phyloP scores from a whole-genome alignment of 2,113 vertebrate genomes.

The Furnarius figulus region DNA sequence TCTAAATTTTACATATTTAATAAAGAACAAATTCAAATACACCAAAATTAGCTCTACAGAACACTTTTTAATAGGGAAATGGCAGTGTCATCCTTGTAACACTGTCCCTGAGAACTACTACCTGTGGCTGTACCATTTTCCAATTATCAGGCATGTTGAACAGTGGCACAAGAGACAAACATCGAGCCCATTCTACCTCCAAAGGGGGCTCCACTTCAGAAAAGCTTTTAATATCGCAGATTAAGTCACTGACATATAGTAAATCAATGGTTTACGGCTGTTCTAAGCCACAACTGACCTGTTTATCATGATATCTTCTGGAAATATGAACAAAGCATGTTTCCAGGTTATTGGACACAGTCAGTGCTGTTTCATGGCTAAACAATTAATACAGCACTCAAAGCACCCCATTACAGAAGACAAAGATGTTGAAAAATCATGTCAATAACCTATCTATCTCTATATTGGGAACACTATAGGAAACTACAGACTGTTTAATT shows the following conservation, averaged over 20 bases:
- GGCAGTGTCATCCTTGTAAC: not conserved
- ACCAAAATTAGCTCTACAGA: not conserved
- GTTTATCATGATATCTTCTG: not conserved
- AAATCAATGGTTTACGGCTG: not conserved
- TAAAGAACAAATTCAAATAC: not conserved
- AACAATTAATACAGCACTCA: not conserved
- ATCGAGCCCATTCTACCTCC: not conserved
- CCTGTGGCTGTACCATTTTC: not conserved
- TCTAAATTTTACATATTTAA: not conserved
- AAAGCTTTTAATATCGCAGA: not conserved
- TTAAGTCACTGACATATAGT: not conserved
- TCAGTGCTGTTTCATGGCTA: not conserved
- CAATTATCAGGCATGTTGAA: not conserved
- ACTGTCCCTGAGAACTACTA: not conserved
- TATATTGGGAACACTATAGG: not conserved
- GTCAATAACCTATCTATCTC: not conserved
- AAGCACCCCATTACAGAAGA: not conserved
- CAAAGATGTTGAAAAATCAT: not conserved
- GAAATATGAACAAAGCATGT: not conserved
- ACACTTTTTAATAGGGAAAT: not conserved
- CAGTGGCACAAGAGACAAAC: not conserved
- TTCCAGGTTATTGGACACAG: not conserved
- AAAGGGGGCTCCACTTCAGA: not conserved
- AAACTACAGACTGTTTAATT: not conserved
- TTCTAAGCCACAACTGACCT: not conserved